phyloP scores from a whole-genome alignment of 2,888 invertebrate genomes.

The Drosophila ezoana region DNA sequence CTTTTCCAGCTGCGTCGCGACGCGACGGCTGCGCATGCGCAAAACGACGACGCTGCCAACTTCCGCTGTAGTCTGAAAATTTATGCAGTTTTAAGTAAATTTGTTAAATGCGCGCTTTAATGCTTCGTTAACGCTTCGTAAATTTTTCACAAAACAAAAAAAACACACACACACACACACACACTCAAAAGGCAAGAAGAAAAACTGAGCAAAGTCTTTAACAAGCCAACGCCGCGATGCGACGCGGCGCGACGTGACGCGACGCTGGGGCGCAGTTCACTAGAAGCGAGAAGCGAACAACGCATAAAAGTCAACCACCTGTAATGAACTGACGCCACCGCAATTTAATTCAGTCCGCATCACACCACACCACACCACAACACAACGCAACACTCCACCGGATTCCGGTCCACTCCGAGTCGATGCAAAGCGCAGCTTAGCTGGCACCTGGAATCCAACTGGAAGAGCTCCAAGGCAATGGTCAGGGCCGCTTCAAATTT shows the following conservation, averaged over 20 bases:
- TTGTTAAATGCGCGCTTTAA: conserved; percentile 84
- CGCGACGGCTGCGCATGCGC: conserved; percentile 32
- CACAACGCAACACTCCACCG: conserved; percentile 4
- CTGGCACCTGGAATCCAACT: conserved; percentile 15
- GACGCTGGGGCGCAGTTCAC: conserved; percentile 12
- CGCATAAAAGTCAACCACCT: conserved; percentile 81
- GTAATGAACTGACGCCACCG: conserved; percentile 83
- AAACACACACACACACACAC: conserved; percentile 6
- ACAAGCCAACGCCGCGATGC: conserved; percentile 44
- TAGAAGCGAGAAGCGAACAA: conserved; percentile 33
- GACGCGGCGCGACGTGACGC: conserved; percentile 18
- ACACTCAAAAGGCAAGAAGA: conserved; percentile 25
- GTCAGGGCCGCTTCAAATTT: conserved; percentile 18
- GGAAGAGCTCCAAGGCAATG: conserved; percentile 19
- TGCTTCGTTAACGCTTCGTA: conserved; percentile 83
- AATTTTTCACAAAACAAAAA: conserved; percentile 72
- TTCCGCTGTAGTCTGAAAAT: conserved; percentile 66
- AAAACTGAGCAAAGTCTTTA: conserved; percentile 52
- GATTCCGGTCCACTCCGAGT: conserved; percentile 17
- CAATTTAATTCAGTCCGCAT: conserved; percentile 75
- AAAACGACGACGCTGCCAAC: conserved; percentile 45
- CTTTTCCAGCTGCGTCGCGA: conserved; percentile 43
- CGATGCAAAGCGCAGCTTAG: conserved; percentile 28
- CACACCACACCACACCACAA: conserved; percentile 19
- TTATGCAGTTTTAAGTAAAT: conserved; percentile 83